Percentiles rank a stretch among this genome's conserved stretches.
Conservation (phyloP, 2,888 invertebrate genomes). For the Omphaloscelis lunosa region DNA sequence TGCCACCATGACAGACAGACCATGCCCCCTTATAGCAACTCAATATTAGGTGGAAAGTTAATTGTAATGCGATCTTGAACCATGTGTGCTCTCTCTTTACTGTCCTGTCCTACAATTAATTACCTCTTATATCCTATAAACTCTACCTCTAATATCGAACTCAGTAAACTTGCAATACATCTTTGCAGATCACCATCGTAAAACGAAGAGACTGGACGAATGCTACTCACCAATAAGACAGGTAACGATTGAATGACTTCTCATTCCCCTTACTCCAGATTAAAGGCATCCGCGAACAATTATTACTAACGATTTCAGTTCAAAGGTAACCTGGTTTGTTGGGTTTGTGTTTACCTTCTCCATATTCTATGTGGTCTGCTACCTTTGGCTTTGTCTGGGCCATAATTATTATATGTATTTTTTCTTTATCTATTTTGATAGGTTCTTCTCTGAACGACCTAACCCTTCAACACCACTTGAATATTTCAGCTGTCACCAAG, state of each 20-base stretch:
- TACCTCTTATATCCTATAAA: no score
- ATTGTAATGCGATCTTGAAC: not conserved
- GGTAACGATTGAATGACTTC: slow-evolving; percentile 53
- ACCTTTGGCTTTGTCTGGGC: not conserved
- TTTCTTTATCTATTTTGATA: no score
- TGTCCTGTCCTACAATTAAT: no score
- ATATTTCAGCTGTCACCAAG: slow-evolving; percentile 50
- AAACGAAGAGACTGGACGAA: slow-evolving; percentile 73
- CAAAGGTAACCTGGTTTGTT: not conserved
- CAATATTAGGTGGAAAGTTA: no score
- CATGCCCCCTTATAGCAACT: not conserved
- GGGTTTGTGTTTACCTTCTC: not conserved
- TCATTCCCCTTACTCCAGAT: not conserved
- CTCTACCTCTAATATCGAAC: no score
- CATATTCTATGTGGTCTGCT: not conserved
- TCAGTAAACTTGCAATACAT: not conserved
- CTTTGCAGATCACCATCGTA: slow-evolving; percentile 68
- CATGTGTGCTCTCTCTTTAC: not conserved
- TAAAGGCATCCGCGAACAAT: not conserved
- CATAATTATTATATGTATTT: not conserved
- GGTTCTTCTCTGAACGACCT: not conserved
- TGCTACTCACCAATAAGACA: slow-evolving; percentile 68
- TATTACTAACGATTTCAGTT: no score
- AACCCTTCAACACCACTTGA: not conserved
- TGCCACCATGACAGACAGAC: not conserved